Percentiles rank a stretch among this genome's conserved stretches.
These are phyloP conservation scores for Dasyurus viverrinus DNA, from an alignment of 2,113 vertebrate genomes.

Conservation along the genomic window DNA sequence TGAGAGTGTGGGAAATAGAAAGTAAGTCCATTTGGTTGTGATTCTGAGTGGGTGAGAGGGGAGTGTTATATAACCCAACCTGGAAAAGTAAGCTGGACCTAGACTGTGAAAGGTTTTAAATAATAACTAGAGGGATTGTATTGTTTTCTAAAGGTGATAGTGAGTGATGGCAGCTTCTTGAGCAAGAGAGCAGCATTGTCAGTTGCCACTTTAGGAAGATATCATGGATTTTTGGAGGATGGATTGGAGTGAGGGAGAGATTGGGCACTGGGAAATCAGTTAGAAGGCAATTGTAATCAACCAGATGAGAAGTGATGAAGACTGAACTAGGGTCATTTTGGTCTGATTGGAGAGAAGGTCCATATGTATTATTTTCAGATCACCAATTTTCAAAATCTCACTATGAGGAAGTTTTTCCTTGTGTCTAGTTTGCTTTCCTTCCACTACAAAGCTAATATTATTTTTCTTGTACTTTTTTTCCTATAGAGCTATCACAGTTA, in stretches of 20 bases:
- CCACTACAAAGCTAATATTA: constrained; percentile 3
- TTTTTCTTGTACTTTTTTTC: constrained; percentile 45
- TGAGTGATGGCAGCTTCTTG: background rate
- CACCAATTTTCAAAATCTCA: background rate
- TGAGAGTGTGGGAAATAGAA: background rate
- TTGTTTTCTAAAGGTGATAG: background rate
- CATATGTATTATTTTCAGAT: background rate
- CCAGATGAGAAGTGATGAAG: background rate
- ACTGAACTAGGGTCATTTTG: background rate
- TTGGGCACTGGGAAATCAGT: background rate
- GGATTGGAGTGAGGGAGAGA: background rate
- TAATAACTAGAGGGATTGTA: background rate
- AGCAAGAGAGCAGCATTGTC: background rate
- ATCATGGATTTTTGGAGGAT: background rate
- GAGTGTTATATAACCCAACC: background rate
- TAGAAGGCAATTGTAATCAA: background rate
- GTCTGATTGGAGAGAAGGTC: background rate
- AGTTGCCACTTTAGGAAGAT: background rate
- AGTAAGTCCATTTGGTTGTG: background rate
- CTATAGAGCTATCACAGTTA: constrained; percentile 14
- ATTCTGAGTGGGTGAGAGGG: background rate
- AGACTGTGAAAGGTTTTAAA: background rate
- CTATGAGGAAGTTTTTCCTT: constrained; percentile 5
- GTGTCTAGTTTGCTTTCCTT: constrained; percentile 31
- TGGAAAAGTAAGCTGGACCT: background rate